These are phyloP conservation scores for Hippasteria phrygiana DNA, from an alignment of 53 echinoderm and acorn worm species.

Conservation along the genomic window DNA sequence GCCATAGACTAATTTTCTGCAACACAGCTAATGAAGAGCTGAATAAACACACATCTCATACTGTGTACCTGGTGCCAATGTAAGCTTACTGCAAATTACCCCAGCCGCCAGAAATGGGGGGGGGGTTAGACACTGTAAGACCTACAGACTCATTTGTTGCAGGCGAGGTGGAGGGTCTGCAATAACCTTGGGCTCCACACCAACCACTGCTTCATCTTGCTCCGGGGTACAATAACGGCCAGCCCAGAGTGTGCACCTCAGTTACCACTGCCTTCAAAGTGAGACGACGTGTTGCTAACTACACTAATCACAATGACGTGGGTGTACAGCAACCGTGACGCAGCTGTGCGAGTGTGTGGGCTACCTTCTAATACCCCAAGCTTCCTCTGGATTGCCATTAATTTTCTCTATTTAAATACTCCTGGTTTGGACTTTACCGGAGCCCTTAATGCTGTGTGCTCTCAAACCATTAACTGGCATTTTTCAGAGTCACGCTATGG, in stretches of 20 bases:
- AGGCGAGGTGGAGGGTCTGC: background rate
- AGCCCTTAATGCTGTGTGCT: constrained; percentile 20
- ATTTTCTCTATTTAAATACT: background rate
- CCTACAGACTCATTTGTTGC: background rate
- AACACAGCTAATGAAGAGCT: constrained; percentile 13
- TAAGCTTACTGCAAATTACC: background rate
- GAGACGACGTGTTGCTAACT: constrained; percentile 26
- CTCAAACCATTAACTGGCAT: background rate
- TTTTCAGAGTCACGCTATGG: constrained; percentile 24
- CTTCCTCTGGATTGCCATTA: background rate
- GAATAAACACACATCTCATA: background rate
- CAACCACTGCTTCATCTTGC: background rate
- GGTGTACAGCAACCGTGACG: background rate
- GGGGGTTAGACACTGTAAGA: background rate
- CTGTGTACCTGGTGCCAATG: background rate
- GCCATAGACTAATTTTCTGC: background rate
- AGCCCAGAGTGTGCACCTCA: constrained; percentile 3
- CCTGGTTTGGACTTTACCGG: background rate
- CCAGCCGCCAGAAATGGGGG: background rate
- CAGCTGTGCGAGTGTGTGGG: constrained; percentile 14
- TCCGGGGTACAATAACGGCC: background rate
- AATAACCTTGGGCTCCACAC: background rate
- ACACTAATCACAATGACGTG: constrained; percentile 30
- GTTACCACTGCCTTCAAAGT: background rate
- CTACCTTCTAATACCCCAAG: background rate